Conservation (phyloP, 2,888 invertebrate species). For the Pseudococcus longispinus region DNA sequence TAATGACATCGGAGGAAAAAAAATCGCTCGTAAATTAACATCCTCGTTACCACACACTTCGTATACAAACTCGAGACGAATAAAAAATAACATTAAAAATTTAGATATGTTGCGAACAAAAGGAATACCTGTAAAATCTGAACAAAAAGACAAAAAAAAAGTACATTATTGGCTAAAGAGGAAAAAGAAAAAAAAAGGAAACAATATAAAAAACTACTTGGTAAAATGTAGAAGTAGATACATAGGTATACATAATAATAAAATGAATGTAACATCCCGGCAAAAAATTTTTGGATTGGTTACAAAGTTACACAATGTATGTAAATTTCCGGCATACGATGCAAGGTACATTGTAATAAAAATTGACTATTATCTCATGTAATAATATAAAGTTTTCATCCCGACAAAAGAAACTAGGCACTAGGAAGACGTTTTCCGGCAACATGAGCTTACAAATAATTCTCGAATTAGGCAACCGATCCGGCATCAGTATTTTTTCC, state of each 20-base stretch:
- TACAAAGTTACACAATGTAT: not conserved
- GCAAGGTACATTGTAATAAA: not conserved
- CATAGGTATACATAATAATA: not conserved
- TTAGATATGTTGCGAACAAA: not conserved
- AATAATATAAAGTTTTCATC: not conserved
- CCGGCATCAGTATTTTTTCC: not conserved
- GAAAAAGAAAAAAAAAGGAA: not conserved
- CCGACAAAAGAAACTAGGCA: conserved; percentile 14
- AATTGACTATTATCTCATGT: conserved; percentile 25
- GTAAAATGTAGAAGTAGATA: not conserved
- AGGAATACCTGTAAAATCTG: not conserved
- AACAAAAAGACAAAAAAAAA: not conserved
- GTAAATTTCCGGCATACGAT: conserved; percentile 10
- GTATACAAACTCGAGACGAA: not conserved
- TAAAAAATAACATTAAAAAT: not conserved
- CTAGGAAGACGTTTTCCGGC: conserved; percentile 36
- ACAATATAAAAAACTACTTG: not conserved
- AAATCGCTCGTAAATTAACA: not conserved
- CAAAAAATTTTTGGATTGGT: conserved; percentile 36
- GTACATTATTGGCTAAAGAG: not conserved
- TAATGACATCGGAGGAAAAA: not conserved
- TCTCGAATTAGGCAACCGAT: not conserved
- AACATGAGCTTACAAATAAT: not conserved
- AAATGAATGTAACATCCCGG: conserved; percentile 41
- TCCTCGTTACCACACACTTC: too few relatives aligned